Evolutionary conservation across 2,888 invertebrate genomes (phyloP).

Genomic region (Ceriagrion tenellum): DNA sequence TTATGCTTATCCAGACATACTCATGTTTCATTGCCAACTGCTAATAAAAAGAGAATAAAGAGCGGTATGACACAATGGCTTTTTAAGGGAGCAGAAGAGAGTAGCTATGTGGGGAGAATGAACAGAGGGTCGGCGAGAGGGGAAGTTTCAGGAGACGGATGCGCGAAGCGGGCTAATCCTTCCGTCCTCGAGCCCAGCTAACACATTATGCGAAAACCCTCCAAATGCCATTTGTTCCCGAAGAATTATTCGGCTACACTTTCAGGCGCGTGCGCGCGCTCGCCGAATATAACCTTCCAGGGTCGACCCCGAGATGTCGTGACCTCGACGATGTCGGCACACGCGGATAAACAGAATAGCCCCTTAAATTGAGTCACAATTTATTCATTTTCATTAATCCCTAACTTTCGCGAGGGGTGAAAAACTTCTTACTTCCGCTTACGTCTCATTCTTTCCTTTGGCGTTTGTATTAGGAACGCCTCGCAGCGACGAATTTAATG

Average conservation of each 20-base stretch:
- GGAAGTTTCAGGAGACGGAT: background rate
- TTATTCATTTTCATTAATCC: background rate
- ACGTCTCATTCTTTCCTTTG: background rate
- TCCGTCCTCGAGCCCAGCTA: background rate
- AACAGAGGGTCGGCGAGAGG: background rate
- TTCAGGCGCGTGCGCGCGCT: background rate
- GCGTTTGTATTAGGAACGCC: too few species aligned
- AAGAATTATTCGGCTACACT: background rate
- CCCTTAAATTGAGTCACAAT: background rate
- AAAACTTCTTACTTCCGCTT: background rate
- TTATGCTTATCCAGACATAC: too few species aligned
- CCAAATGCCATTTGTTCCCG: constrained; percentile 6
- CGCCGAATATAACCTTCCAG: background rate
- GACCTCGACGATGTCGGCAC: background rate
- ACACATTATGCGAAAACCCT: background rate
- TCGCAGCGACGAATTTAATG: too few species aligned
- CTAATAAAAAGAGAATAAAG: too few species aligned
- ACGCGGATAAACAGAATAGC: background rate
- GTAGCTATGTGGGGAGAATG: too few species aligned
- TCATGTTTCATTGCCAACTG: too few species aligned
- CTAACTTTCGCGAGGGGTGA: background rate
- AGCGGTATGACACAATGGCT: too few species aligned
- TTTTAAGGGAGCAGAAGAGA: background rate
- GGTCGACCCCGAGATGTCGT: background rate
- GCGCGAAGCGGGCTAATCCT: background rate